Percentiles rank a stretch among this genome's conserved stretches.
Conservation (phyloP, 2,797 vertebrate species). For the Erpetoichthys calabaricus region DNA sequence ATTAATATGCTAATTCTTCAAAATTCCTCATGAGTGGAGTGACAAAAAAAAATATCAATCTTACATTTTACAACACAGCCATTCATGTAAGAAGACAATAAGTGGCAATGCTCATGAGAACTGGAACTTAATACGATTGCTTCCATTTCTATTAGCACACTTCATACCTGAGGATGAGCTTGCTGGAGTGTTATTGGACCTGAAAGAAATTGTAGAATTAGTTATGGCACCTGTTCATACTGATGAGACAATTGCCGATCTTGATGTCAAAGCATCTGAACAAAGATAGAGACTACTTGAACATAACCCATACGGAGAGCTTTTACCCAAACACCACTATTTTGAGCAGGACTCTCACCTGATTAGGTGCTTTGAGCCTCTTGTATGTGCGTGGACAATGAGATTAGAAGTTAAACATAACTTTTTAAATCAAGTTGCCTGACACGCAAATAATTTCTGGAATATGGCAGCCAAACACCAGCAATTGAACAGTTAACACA, state of each 20-base stretch:
- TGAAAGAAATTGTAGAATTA: constrained; percentile 22
- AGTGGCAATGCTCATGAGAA: constrained; percentile 17
- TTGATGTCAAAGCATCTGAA: background rate
- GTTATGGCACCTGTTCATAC: constrained; percentile 21
- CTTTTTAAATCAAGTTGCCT: constrained; percentile 20
- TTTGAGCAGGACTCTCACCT: constrained; percentile 16
- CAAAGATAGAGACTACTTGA: constrained; percentile 4
- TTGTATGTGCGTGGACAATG: constrained; percentile 13
- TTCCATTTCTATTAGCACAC: constrained; percentile 19
- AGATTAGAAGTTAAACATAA: constrained; percentile 14
- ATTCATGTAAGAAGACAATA: constrained; percentile 10
- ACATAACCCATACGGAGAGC: background rate
- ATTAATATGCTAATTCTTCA: too few relatives aligned
- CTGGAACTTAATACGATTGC: constrained; percentile 13
- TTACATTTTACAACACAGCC: constrained; percentile 12
- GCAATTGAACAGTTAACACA: constrained; percentile 19
- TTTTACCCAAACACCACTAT: constrained; percentile 5
- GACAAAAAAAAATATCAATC: constrained; percentile 18
- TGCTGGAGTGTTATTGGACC: constrained; percentile 20
- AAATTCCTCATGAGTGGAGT: constrained; percentile 16
- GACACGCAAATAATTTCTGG: constrained; percentile 17
- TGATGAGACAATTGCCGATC: constrained; percentile 12
- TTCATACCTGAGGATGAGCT: too few relatives aligned
- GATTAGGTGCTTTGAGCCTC: constrained; percentile 17
- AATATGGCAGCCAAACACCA: constrained; percentile 24